Evolutionary conservation across 64 coral and sea anemone species (phyloP), one percentile per base, ranked within the genome.

Genomic region (Dendronephthya gigantea): DNA sequence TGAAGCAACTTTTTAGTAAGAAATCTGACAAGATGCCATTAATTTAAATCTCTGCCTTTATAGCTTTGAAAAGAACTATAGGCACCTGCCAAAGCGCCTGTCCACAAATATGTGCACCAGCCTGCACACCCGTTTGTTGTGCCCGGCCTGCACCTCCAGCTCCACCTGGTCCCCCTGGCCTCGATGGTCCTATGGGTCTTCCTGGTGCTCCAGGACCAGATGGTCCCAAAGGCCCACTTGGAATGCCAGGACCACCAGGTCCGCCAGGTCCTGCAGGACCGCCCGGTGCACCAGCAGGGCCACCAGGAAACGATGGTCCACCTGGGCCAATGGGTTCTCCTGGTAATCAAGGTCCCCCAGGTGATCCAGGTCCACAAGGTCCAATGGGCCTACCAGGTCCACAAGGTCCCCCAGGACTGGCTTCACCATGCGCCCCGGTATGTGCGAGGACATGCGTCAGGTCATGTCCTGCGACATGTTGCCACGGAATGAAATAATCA

Each of bases 151-250:
- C 83, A 59, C 83, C 89, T 12, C 83, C 88, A 76, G 58, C 89
- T 19, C 89, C 89, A 86, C 89, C 89, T 5, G 89, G 89, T 33
- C 89, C 83, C 50, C 89, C 84, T 32, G 89, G 89, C 28, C 38
- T 30, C 22, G 89, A 90, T 23, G 89, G 89, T 45, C 83, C 89
- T 6, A 86, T 86, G 83, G 89, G 89, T 34, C 84, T 90, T 48
- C 15, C 68, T 41, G 89, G 89, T 55, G 83, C 89, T 28, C 68
- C 83, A 45, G 89, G 89, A 9, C 89, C 89, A 75, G 83, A 90
- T 43, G 89, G 89, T 79, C 89, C 89, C 1, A 90, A 90, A 82
- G 89, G 89, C 35, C 89, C 89, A 17, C 56, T 84, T 59, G 89
- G 89, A 17, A 83, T 68, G 52, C 58, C 89, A n/a, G 89, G 89